Evolutionary conservation across 2,797 vertebrate species (phyloP), one percentile per base, ranked within the genome.

Genomic region (Podargus strigoides): DNA sequence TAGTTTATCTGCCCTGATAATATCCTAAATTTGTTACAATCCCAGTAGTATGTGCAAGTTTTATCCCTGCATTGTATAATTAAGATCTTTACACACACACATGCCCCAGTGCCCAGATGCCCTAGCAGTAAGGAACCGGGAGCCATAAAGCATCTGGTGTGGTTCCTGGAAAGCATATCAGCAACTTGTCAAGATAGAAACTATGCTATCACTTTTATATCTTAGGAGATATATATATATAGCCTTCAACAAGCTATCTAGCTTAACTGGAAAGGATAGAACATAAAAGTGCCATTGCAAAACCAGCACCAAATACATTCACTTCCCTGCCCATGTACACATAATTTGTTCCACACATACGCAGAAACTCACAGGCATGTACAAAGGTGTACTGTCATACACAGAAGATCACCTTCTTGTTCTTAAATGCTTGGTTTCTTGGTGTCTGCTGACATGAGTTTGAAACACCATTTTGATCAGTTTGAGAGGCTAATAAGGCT

Each of bases 271-370:
- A 64, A 86, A 84, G 66, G 74, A 59, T 14, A 52, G 27, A 81
- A 42, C 9, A 14, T 36, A 18, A 24, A 85, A 80, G 39, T 28
- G n/a, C 19, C 3, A 1, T 18, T 60, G 37, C 34, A 89, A 60
- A 49, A 56, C 0, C 28, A 78, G 53, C 49, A 78, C 14, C 68
- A 85, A 62, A 78, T 6, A 7, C n/a, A 9, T 55, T 59, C n/a
- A 21, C 23, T 17, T 72, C 34, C 13, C 2, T 24, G 47, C 23
- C 47, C 20, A 14, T 0, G 3, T 15, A 34, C 6, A 3, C 0
- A 72, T 56, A 34, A n/a, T n/a, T 14, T 27, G 24, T 18, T 63
- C 17, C 41, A 63, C 24, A 39, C 22, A 3, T 4, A 18, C 11
- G 15, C 3, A 37, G n/a, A 79, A 44, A 53, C 27, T 34, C 39